These are phyloP conservation scores for Dryobotodes eremita DNA, from an alignment of 2,888 invertebrate genomes.

Conservation along the genomic window DNA sequence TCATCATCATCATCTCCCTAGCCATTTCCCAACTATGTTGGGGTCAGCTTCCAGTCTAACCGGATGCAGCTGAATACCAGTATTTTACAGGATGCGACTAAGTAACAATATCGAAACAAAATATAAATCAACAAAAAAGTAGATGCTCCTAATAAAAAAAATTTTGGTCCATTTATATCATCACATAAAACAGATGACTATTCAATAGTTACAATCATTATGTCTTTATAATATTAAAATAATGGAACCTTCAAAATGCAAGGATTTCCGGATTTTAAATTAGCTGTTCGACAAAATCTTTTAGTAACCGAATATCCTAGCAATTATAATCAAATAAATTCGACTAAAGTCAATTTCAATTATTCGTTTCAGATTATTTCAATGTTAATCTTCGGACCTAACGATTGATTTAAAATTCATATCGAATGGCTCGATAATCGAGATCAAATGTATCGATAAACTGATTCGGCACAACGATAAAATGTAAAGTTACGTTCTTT, in stretches of 20 bases:
- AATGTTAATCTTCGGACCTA: conserved; percentile 52
- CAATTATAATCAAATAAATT: conserved; percentile 59
- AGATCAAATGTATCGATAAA: conserved; percentile 47
- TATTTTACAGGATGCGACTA: neutral
- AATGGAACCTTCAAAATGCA: conserved; percentile 37
- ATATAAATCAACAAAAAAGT: neutral
- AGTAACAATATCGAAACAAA: neutral
- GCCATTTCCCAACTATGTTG: no score
- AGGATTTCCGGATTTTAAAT: conserved; percentile 57
- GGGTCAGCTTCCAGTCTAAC: no score
- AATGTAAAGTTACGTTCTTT: conserved; percentile 59
- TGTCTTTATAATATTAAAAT: conserved; percentile 22
- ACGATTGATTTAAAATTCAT: conserved; percentile 53
- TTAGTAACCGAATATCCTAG: conserved; percentile 24
- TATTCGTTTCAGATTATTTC: conserved; percentile 40
- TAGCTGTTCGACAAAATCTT: conserved; percentile 35
- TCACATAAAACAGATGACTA: neutral
- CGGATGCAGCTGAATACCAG: no score
- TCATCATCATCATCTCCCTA: no score
- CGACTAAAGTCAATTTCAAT: conserved; percentile 39
- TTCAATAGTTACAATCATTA: conserved; percentile 5
- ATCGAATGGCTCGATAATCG: conserved; percentile 46
- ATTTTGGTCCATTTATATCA: no score
- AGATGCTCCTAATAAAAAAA: neutral
- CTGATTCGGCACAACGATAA: conserved; percentile 46